Evolutionary conservation across 1,140 invertebrate species (phyloP), one percentile per base, ranked within the genome.

Genomic region (Pissodes strobi): DNA sequence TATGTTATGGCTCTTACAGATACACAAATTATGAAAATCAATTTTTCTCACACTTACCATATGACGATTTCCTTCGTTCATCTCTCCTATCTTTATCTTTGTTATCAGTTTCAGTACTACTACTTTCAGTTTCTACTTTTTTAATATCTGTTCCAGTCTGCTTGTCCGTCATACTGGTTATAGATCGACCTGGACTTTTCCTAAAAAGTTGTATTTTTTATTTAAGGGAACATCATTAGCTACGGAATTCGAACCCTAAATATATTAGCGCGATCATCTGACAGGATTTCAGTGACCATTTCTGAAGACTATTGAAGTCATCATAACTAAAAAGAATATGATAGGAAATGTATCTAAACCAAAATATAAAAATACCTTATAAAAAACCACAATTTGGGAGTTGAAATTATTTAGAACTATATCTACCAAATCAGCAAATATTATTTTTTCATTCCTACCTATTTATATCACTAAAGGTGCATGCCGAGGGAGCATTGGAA

Each of bases 61-160:
- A 19, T n/a, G 46, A 45, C 12, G 58, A 66, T 38, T 60, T 66
- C 18, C 64, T 66, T 39, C 49, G 38, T 48, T 64, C 41, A 45
- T 64, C 48, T 51, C 46, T 45, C 43, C 48, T 55, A 17, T 59
- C 53, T 45, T 45, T 63, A 34, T 63, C 53, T 38, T 65, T 66
- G 17, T 68, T 48, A 21, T 74, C 69, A 1, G 65, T 71, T 39
- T 74, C 69, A 2, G 70, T 72, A 52, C 67, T 72, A 38, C 68
- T 71, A 17, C 69, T 70, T 25, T 72, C 69, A 9, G 69, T 68
- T 38, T 74, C 70, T 18, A 56, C 51, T 60, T 67, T 69, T 27
- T 62, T 65, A 1, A 12, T 18, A 23, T 64, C 57, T 8, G 65
- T 67, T 5, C 22, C 61, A n/a, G 51, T 53, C 45, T 64, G 27